Evolutionary conservation across 1,140 invertebrate species (phyloP).

Genomic region (Aphis craccivora): DNA sequence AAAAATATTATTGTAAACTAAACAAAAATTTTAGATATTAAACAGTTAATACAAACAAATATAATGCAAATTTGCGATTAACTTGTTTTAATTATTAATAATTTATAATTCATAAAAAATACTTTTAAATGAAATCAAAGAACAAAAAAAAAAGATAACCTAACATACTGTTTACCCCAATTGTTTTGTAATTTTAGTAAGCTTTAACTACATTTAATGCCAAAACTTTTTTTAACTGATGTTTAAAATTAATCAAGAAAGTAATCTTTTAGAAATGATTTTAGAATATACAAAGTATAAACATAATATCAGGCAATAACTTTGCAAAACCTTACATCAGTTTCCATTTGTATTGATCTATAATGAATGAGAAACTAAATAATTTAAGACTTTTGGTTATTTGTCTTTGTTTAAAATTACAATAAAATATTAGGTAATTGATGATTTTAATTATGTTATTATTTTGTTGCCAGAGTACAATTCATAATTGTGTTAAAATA

Average conservation of each 20-base stretch:
- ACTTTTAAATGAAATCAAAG: neutral
- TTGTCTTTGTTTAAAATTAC: too few relatives aligned
- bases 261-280: neutral
- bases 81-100: neutral
- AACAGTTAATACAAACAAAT: neutral
- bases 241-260: too few relatives aligned
- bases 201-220: neutral
- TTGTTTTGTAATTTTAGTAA: neutral
- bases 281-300: neutral
- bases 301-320: neutral
- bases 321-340: neutral
- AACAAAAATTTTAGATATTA: neutral
- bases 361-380: constrained; percentile 1
- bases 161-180: neutral
- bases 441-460: too few relatives aligned
- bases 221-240: neutral
- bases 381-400: too few relatives aligned
- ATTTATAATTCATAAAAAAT: neutral
- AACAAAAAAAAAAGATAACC: neutral
- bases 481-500: too few relatives aligned
- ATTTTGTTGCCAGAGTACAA: too few relatives aligned
- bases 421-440: too few relatives aligned
- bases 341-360: neutral
- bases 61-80: neutral
- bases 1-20: neutral